These are phyloP conservation scores for Sardina pilchardus DNA, from an alignment of 2,113 vertebrate species.

Conservation along the genomic window DNA sequence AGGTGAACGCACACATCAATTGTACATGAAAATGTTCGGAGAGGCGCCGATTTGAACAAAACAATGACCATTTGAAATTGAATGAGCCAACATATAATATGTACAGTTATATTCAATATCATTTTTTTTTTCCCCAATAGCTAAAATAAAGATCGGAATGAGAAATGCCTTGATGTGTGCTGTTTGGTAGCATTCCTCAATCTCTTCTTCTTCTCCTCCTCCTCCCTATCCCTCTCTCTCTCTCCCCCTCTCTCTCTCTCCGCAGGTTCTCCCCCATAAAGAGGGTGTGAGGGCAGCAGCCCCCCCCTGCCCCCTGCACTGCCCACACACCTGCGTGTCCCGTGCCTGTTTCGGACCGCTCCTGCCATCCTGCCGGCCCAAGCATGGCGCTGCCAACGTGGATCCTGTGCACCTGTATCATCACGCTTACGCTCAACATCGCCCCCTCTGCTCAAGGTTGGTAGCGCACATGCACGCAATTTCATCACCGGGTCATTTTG, in stretches of 20 bases:
- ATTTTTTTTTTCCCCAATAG: too few relatives aligned
- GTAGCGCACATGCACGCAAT: conserved; percentile 23
- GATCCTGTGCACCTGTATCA: conserved; percentile 63
- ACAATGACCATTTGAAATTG: too few relatives aligned
- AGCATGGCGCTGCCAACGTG: conserved; percentile 71
- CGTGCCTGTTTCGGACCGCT: conserved; percentile 15
- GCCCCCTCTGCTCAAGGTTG: conserved; percentile 71
- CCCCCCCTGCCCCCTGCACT: conserved; percentile 50
- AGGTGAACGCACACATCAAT: too few relatives aligned
- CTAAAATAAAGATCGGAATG: neutral
- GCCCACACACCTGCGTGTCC: conserved; percentile 48
- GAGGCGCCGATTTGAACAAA: too few relatives aligned
- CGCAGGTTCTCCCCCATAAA: conserved; percentile 60
- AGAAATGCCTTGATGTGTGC: neutral
- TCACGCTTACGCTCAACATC: conserved; percentile 63
- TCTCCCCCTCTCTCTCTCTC: conserved; percentile 19
- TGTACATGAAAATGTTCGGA: too few relatives aligned
- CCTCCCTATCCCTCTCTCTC: neutral
- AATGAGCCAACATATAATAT: too few relatives aligned
- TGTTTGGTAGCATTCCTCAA: neutral
- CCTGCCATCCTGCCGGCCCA: conserved; percentile 41
- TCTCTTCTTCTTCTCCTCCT: neutral
- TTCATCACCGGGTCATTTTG: neutral
- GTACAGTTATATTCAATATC: neutral
- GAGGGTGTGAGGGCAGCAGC: conserved; percentile 63